phyloP scores from a whole-genome alignment of 2,113 vertebrate species.

The Melanerpes aurifrons region DNA sequence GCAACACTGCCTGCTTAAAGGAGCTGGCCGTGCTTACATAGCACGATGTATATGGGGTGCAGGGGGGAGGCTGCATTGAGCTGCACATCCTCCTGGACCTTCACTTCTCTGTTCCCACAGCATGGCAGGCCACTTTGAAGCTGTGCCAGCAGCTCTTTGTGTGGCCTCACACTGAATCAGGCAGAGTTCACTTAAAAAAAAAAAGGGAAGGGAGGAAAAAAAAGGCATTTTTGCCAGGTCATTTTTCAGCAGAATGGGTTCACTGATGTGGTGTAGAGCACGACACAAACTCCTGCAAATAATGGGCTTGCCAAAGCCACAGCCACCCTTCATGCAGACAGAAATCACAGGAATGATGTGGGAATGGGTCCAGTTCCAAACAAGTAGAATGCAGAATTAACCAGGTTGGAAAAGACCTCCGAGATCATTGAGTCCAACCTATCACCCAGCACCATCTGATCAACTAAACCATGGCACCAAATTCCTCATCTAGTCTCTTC shows the following conservation, averaged over 20 bases:
- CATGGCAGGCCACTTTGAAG: not conserved
- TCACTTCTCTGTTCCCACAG: constrained; percentile 19
- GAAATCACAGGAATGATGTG: not conserved
- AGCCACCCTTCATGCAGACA: not conserved
- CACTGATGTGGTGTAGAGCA: not conserved
- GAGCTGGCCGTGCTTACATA: not conserved
- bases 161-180: not conserved
- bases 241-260: constrained; percentile 22
- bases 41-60: not conserved
- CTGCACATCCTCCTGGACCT: not conserved
- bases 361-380: not conserved
- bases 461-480: too few species aligned
- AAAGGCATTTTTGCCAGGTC: constrained; percentile 16
- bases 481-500: too few species aligned
- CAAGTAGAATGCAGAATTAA: not conserved
- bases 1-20: not conserved
- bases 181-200: not conserved
- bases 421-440: too few species aligned
- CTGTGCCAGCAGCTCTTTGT: constrained; percentile 10
- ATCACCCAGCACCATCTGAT: too few species aligned
- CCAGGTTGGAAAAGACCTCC: too few species aligned
- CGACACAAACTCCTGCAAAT: not conserved
- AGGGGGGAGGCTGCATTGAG: not conserved
- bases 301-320: not conserved
- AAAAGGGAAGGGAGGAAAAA: not conserved